Evolutionary conservation across 2,113 vertebrate genomes (phyloP), one percentile per base, ranked within the genome.

Genomic region (Myodes glareolus): DNA sequence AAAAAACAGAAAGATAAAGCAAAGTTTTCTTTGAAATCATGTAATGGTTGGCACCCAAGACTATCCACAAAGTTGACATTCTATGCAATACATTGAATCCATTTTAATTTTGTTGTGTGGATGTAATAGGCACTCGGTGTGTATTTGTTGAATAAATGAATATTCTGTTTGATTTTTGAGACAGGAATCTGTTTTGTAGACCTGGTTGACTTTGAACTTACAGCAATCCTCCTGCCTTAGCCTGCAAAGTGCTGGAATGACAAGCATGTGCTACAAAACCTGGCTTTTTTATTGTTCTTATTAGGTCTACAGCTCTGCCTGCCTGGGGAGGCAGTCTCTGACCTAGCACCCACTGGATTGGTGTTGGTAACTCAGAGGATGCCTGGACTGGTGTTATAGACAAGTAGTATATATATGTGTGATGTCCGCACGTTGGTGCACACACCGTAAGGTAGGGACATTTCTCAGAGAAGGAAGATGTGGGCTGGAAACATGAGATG

Each of bases 21-120:
- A 73, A 88, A 88, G 19, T 80, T 97, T 94, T 84, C 33, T 91
- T 93, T 91, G 76, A 85, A 95, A 73, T 12, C 25, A 33, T 45
- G 11, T 82, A 82, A 88, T 70, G 47, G 5, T 84, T 65, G 39
- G 7, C 78, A 10, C n/a, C 25, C 12, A 84, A 78, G 39, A 9
- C 55, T 58, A 94, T 27, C 16, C 36, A 88, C 85, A 90, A 67
- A 88, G 4, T 86, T 95, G 55, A 8, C 78, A 63, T 96, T 63
- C 77, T 36, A 47, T 5, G 29, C 77, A 95, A 88, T 81, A 67
- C n/a, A 86, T 92, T 84, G 45, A 92, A 90, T 82, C 21, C n/a
- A 91, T 47, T 95, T 19, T 7, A 17, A 91, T 63, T 92, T 89
- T 72, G 47, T 33, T 72, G 10, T 75, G 27, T 80, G 50, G 31